These are phyloP conservation scores for Pegoplata infirma DNA, from an alignment of 2,888 invertebrate species.

Conservation along the genomic window DNA sequence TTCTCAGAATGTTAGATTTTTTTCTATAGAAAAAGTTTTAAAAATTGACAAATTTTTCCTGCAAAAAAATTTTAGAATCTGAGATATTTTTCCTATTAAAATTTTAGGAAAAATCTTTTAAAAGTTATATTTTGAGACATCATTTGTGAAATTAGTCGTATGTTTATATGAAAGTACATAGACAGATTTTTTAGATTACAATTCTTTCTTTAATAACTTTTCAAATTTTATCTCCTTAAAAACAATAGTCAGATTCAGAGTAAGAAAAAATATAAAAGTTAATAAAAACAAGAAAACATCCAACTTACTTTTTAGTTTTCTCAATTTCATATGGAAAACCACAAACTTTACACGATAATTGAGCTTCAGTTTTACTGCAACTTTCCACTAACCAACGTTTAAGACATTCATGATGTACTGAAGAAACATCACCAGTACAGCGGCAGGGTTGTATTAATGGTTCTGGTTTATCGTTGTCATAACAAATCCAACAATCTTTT, in stretches of 20 bases:
- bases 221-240: too few species aligned
- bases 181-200: too few species aligned
- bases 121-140: too few species aligned
- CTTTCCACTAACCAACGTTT: conserved; percentile 94
- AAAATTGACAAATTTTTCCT: too few species aligned
- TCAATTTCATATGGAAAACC: conserved; percentile 89
- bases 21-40: too few species aligned
- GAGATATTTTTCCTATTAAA: too few species aligned
- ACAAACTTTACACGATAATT: conserved; percentile 90
- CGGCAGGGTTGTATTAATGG: conserved; percentile 93
- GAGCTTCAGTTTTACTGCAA: conserved; percentile 84
- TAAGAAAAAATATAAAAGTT: background rate
- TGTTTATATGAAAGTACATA: too few species aligned
- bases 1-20: too few species aligned
- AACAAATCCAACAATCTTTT: conserved; percentile 96
- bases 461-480: conserved; percentile 88
- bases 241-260: too few species aligned
- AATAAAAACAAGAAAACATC: background rate
- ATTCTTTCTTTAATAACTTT: background rate
- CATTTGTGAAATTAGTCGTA: too few species aligned
- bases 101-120: too few species aligned
- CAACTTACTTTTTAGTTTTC: conserved; percentile 82
- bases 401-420: conserved; percentile 94
- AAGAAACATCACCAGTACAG: conserved; percentile 94
- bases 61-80: too few species aligned